Conservation (phyloP, 2,888 invertebrate species). For the Endomychus coccineus region DNA sequence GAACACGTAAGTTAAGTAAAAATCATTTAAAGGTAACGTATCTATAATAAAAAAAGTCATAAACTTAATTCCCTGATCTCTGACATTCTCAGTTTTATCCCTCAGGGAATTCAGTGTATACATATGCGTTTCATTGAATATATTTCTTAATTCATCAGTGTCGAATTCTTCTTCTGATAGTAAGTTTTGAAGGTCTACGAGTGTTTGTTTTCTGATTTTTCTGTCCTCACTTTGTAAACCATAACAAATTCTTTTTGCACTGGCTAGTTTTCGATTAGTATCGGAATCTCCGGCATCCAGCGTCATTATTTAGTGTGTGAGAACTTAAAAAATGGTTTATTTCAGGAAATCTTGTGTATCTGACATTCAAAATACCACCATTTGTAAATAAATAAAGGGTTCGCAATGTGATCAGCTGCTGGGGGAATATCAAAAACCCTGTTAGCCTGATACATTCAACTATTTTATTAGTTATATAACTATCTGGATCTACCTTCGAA, state of each 20-base stretch:
- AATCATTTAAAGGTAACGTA: conserved; percentile 57
- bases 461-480: too few relatives aligned
- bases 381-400: too few relatives aligned
- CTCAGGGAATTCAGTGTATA: conserved; percentile 44
- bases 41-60: conserved; percentile 49
- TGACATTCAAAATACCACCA: too few relatives aligned
- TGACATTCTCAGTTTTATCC: conserved; percentile 57
- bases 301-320: conserved; percentile 11
- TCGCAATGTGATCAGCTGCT: too few relatives aligned
- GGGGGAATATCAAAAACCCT: too few relatives aligned
- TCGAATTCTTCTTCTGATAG: conserved; percentile 42
- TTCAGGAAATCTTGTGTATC: too few relatives aligned
- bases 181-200: conserved; percentile 49
- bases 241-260: conserved; percentile 31
- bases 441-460: too few relatives aligned
- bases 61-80: conserved; percentile 52
- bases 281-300: conserved; percentile 7
- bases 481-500: too few relatives aligned
- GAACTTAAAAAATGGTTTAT: not conserved
- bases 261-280: conserved; percentile 11
- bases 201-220: conserved; percentile 49
- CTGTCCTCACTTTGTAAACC: conserved; percentile 55
- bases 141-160: conserved; percentile 38
- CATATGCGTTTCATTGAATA: conserved; percentile 44
- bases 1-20: conserved; percentile 66